Evolutionary conservation across 2,113 vertebrate species (phyloP), one percentile per base, ranked within the genome.

Genomic region (Megatriorchis doriae): DNA sequence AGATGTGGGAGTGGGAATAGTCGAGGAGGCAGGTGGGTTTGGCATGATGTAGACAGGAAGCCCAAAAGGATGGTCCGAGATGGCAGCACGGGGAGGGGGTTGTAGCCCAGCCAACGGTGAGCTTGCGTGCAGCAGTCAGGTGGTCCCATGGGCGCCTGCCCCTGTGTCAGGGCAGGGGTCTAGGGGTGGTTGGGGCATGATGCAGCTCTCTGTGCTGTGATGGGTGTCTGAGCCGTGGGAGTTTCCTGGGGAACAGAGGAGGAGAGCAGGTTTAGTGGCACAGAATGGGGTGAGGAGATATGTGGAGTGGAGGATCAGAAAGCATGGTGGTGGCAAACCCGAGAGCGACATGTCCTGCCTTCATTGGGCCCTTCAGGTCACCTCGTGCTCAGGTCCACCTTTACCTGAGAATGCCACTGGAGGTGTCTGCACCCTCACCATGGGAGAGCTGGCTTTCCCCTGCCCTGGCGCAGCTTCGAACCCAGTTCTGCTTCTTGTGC

Each of bases 281-380:
- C n/a, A 21, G 62, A 11, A 38, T 5, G 25, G 59, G 79, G 21
- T 83, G 31, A 36, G 62, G 38, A 66, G 45, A 70, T 8, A 13
- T 0, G 0, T 2, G 8, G 36, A 58, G 36, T 0, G 6, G 11
- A 81, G 61, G 56, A 42, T 43, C 36, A 29, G 34, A 1, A 34
- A 71, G 19, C 0, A 0, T 43, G 61, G 21, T n/a, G 62, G 34
- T 66, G 89, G 43, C 36, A 81, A 67, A 48, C 47, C 65, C 1
- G 0, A 78, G 47, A 42, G 31, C 0, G 1, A 32, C 0, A 3
- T 52, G 59, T 86, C 36, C 82, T 66, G 66, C 53, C 43, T 61
- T 85, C 53, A 20, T 9, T 15, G 13, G 38, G 56, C 61, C 61
- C 66, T 61, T 75, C 25, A 29, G 34, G 71, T 26, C 73, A 45